These are phyloP conservation scores for Thymallus thymallus DNA, from an alignment of 2,113 vertebrate genomes.

Conservation along the genomic window DNA sequence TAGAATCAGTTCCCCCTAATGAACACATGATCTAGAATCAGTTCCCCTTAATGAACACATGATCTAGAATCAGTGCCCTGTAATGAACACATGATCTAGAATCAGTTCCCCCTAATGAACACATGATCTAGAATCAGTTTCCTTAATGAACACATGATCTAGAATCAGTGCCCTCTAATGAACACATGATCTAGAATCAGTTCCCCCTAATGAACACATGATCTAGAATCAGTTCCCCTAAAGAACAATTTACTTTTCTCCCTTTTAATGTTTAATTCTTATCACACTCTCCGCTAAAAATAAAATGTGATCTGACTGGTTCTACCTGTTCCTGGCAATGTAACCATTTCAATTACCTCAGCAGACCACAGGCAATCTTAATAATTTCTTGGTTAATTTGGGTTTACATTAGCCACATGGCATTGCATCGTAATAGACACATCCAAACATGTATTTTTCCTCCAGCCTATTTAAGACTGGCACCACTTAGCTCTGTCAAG, in stretches of 20 bases:
- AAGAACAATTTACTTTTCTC: constrained; percentile 47
- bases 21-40: too few relatives aligned
- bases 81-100: constrained; percentile 37
- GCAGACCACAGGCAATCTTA: constrained; percentile 40
- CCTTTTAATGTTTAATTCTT: constrained; percentile 42
- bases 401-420: constrained; percentile 47
- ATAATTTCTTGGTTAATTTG: constrained; percentile 60
- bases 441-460: constrained; percentile 57
- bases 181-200: too few relatives aligned
- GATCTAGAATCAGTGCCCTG: constrained; percentile 37
- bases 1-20: constrained; percentile 40
- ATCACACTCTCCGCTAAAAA: constrained; percentile 38
- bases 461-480: constrained; percentile 57
- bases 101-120: constrained; percentile 41
- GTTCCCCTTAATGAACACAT: too few relatives aligned
- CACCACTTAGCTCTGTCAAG: constrained; percentile 73
- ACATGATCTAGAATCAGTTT: too few relatives aligned
- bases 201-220: too few relatives aligned
- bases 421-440: constrained; percentile 48
- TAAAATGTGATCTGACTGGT: constrained; percentile 39
- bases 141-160: constrained; percentile 30
- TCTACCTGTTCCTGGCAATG: constrained; percentile 15
- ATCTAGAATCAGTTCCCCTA: constrained; percentile 38
- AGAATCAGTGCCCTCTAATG: constrained; percentile 40
- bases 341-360: constrained; percentile 36